Percentiles rank a stretch among this genome's conserved stretches.
Conservation (phyloP, 1,140 invertebrate species). For the Nephila pilipes region DNA sequence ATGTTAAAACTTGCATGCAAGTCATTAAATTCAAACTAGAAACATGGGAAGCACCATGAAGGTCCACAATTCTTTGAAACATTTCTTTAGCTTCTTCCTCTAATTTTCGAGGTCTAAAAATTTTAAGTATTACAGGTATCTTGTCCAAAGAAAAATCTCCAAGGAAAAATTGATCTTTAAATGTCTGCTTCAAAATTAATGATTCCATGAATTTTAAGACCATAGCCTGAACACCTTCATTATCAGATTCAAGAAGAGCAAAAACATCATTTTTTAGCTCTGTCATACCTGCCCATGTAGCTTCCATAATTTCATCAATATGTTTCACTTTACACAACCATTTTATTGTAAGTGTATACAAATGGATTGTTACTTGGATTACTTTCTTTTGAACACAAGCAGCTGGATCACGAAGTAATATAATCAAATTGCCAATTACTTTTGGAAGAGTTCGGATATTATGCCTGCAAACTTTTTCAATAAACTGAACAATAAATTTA, state of each 20-base stretch:
- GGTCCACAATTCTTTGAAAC: conserved; percentile 93
- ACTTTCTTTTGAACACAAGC: conserved; percentile 95
- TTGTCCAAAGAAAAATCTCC: conserved; percentile 90
- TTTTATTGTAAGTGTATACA: conserved; percentile 89
- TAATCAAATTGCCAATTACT: conserved; percentile 88
- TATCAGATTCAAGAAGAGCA: conserved; percentile 96
- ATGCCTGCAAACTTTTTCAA: conserved; percentile 96
- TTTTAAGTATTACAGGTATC: conserved; percentile 90
- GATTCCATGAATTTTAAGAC: conserved; percentile 97
- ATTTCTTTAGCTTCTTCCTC: conserved; percentile 96
- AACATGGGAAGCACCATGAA: conserved; percentile 96
- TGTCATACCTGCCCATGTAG: conserved; percentile 91
- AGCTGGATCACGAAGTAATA: conserved; percentile 89
- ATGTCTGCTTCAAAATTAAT: conserved; percentile 94
- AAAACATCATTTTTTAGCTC: conserved; percentile 92
- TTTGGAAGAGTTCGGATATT: conserved; percentile 91
- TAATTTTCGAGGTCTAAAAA: conserved; percentile 91
- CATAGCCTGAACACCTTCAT: conserved; percentile 96
- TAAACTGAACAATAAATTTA: conserved; percentile 94
- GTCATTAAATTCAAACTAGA: conserved; percentile 96
- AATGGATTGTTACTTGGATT: conserved; percentile 91
- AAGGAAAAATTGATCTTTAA: conserved; percentile 68
- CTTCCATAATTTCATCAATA: conserved; percentile 88
- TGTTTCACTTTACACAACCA: conserved; percentile 65
- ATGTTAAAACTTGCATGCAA: conserved; percentile 94